Evolutionary conservation across 2,888 invertebrate species (phyloP).

Genomic region (Smittia sp.): DNA sequence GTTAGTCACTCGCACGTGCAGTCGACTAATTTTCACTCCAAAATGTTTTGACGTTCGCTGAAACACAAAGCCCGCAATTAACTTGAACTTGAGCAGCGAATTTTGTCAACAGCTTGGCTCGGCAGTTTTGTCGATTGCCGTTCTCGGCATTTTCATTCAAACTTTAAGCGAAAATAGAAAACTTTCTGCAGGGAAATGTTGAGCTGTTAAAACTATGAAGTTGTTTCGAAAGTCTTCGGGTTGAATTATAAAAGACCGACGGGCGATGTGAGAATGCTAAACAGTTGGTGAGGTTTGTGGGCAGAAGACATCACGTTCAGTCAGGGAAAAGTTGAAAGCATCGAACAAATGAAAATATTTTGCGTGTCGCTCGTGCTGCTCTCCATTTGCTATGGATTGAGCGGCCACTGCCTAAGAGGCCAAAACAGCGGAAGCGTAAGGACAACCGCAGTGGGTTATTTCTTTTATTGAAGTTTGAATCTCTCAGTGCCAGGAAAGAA

Average conservation of each 20-base stretch:
- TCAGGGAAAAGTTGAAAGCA: not conserved
- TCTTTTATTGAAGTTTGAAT: too few relatives aligned
- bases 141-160: too few relatives aligned
- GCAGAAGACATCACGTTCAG: conserved; percentile 30
- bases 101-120: too few relatives aligned
- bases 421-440: not conserved
- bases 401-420: not conserved
- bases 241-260: not conserved
- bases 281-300: not conserved
- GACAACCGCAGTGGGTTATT: too few relatives aligned
- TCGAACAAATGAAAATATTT: conserved; percentile 22
- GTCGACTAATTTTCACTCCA: too few relatives aligned
- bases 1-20: too few relatives aligned
- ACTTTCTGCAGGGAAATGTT: conserved; percentile 18
- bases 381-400: conserved; percentile 30
- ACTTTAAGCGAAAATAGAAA: not conserved
- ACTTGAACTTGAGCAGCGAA: too few relatives aligned
- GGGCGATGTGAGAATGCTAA: not conserved
- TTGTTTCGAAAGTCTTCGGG: not conserved
- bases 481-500: conserved; percentile 14
- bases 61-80: too few relatives aligned
- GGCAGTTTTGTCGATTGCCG: too few relatives aligned
- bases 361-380: not conserved
- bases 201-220: not conserved
- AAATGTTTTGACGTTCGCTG: too few relatives aligned